Evolutionary conservation across 2,888 invertebrate genomes (phyloP).

Genomic region (Plusia festucae): DNA sequence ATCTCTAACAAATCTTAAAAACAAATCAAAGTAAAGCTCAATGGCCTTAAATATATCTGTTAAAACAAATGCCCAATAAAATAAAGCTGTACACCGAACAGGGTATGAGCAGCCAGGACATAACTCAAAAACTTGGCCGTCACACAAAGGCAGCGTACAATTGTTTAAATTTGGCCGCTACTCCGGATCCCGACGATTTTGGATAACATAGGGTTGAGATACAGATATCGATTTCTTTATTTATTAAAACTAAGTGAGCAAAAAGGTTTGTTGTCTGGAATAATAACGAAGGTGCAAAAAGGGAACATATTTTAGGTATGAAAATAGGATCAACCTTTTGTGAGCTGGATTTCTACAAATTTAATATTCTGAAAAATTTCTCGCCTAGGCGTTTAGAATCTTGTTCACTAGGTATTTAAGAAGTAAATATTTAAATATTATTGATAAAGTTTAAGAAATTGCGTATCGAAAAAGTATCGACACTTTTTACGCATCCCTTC

Average conservation of each 20-base stretch:
- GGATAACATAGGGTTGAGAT: conserved; percentile 28
- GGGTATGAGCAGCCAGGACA: conserved; percentile 51
- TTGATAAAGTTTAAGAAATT: too few species aligned
- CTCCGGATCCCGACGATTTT: conserved; percentile 5
- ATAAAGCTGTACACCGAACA: conserved; percentile 53
- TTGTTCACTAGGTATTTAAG: too few species aligned
- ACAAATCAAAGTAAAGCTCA: conserved; percentile 15
- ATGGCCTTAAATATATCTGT: conserved; percentile 19
- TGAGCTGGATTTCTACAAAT: not conserved
- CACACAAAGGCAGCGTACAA: conserved; percentile 62
- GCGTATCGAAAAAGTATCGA: conserved; percentile 19
- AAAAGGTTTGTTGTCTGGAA: not conserved
- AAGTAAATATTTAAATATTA: too few species aligned
- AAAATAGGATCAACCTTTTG: not conserved
- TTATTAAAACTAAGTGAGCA: not conserved
- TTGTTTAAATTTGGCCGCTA: conserved; percentile 72
- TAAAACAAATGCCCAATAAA: conserved; percentile 57
- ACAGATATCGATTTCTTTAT: conserved; percentile 15
- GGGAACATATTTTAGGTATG: not conserved
- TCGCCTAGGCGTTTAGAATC: not conserved
- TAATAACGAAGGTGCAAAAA: not conserved
- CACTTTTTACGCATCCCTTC: conserved; percentile 13
- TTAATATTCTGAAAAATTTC: not conserved
- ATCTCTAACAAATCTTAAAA: not conserved
- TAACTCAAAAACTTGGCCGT: conserved; percentile 77